A percentile compares a stretch with the other conserved stretches of the same genome.
Evolutionary conservation across 1,140 invertebrate genomes (phyloP).

Genomic region (Neotoxoptera formosana): DNA sequence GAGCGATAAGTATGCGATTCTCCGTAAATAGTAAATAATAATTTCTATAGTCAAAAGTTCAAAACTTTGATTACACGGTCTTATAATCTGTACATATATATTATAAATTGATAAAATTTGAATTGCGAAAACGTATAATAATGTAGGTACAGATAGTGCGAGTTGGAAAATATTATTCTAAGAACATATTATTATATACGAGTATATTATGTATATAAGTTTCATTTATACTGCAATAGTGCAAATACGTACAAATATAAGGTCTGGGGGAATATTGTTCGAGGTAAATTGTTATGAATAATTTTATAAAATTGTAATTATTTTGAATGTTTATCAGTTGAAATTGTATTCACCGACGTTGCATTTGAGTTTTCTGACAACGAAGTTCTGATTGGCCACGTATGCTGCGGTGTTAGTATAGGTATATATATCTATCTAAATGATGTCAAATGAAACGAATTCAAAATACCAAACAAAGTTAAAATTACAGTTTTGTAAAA

Average conservation of each 20-base stretch:
- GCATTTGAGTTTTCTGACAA: background rate
- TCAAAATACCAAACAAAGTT: background rate
- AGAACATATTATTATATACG: background rate
- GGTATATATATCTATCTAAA: no score
- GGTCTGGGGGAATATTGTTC: background rate
- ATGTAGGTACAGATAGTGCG: background rate
- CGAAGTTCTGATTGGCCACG: no score
- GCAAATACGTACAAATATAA: background rate
- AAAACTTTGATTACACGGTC: background rate
- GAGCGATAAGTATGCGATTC: background rate
- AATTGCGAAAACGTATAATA: background rate
- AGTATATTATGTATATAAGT: no score
- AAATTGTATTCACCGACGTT: background rate
- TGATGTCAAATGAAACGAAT: background rate
- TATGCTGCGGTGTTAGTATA: no score
- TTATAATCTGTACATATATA: background rate
- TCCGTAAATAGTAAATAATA: background rate
- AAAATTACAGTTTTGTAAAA: background rate
- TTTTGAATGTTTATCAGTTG: background rate
- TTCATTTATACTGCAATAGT: background rate
- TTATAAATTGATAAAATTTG: background rate
- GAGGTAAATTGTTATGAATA: background rate
- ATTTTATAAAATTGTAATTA: background rate
- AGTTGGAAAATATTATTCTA: background rate
- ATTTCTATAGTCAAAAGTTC: background rate